Base-by-base conservation (phyloP, 1,140 invertebrate genomes). In the Amphibalanus amphitrite region DNA sequence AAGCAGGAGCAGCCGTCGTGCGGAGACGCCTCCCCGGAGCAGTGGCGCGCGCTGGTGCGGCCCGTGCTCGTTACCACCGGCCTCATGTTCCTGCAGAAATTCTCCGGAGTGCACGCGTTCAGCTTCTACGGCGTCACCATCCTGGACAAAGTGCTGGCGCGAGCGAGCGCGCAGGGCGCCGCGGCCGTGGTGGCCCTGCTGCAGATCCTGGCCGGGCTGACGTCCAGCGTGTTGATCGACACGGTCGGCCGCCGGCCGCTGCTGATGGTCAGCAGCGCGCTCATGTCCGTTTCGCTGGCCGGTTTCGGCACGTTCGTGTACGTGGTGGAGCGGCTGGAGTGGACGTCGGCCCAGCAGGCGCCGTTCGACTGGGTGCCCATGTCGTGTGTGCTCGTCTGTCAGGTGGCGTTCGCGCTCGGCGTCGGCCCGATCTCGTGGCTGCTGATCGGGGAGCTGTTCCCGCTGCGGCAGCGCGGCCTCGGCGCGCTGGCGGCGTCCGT, bases 401-500 rank as follows among this genome's bases (percentile, higher is more conserved):
- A 89, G 0, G 86, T 90, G 6, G 89, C 90, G 28, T 92, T 93
- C 79, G 89, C 90, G 0, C 81, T 94, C 73, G 92, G 92, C 33
- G 92, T 93, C 77, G 91, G 90, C 78, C 92, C 92, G 65, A 92
- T 94, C 78, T 92, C 91, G 28, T 90, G 90, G 85, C 82, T 94
- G 72, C 84, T 93, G 71, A 90, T 92, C 78, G 91, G 89, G 69
- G 92, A 94, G 82, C 83, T 94, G 28, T 93, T 94, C 79, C 90
- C 91, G 26, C 81, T 92, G 67, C 89, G 91, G 79, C 90, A 91
- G 76, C 85, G 91, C 74, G 90, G 90, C 74, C 84, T 90, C 47
- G 91, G 91, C 25, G 89, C 90, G 59, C 83, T 94, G 76, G 90
- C 90, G 40, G 90, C 89, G 0, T 87, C 89, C 74, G 90, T 91